Conservation (phyloP, 2,888 invertebrate species). For the Hydraecia micacea region DNA sequence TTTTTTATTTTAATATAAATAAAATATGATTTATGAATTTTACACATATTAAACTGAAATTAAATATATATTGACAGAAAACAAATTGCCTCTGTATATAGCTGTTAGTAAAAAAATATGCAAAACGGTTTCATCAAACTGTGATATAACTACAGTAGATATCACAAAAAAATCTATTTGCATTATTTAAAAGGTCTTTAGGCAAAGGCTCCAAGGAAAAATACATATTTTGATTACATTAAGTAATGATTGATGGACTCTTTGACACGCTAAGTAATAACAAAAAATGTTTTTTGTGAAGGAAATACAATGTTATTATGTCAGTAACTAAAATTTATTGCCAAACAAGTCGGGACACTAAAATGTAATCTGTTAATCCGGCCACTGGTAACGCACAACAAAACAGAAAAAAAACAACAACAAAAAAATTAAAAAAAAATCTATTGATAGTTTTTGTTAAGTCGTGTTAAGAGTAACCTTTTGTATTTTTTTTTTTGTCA, state of each 20-base stretch:
- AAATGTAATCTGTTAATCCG: constrained; percentile 28
- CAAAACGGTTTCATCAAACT: constrained; percentile 26
- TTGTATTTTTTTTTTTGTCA: constrained; percentile 68
- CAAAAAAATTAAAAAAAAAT: neutral
- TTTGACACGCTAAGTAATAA: constrained; percentile 19
- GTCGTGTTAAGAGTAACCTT: constrained; percentile 63
- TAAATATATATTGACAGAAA: neutral
- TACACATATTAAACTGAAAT: neutral
- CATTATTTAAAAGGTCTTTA: constrained; percentile 43
- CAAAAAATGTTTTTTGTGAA: constrained; percentile 25
- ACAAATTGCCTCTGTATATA: constrained; percentile 7
- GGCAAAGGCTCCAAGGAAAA: constrained; percentile 27
- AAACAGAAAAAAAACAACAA: neutral
- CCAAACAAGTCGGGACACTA: constrained; percentile 22
- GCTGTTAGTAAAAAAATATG: constrained; percentile 17
- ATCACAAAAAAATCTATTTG: constrained; percentile 23
- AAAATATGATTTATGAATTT: neutral
- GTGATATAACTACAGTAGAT: constrained; percentile 18
- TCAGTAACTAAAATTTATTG: constrained; percentile 29
- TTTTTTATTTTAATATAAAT: too few relatives aligned
- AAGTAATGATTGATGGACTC: constrained; percentile 43
- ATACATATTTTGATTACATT: constrained; percentile 28
- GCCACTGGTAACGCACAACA: constrained; percentile 30
- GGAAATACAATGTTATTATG: constrained; percentile 50
- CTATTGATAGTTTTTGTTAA: constrained; percentile 41